Percentiles rank a stretch among this genome's conserved stretches.
Conservation (phyloP, 2,113 vertebrate genomes). For the Catagonus wagneri region DNA sequence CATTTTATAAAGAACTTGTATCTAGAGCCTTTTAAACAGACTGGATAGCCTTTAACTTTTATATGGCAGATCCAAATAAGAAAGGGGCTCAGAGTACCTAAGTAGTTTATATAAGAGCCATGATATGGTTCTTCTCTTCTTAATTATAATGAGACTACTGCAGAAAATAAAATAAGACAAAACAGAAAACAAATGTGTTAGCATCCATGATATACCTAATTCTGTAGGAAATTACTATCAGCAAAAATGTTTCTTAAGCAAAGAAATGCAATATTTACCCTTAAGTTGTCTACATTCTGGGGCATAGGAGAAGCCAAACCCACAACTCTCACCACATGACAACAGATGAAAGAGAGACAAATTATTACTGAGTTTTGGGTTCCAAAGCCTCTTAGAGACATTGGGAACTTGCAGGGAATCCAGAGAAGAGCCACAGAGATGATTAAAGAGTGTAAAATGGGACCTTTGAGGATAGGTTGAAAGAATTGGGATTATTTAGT, state of each 20-base stretch:
- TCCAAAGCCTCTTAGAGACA: constrained; percentile 44
- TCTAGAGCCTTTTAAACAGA: background rate
- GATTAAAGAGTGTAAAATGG: constrained; percentile 70
- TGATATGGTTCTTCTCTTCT: background rate
- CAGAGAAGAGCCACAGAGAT: constrained; percentile 66
- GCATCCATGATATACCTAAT: background rate
- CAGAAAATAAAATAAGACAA: background rate
- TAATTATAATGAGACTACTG: background rate
- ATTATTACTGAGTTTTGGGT: constrained; percentile 67
- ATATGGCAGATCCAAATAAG: background rate
- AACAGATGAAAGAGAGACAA: constrained; percentile 69
- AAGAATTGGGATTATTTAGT: constrained; percentile 45
- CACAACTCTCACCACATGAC: constrained; percentile 48
- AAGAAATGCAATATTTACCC: constrained; percentile 54
- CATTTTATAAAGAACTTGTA: background rate
- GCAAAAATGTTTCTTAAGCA: constrained; percentile 50
- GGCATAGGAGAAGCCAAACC: constrained; percentile 67
- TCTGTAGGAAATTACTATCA: constrained; percentile 22
- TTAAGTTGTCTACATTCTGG: constrained; percentile 56
- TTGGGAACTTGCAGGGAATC: constrained; percentile 28
- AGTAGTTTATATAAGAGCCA: background rate
- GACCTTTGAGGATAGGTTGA: constrained; percentile 35
- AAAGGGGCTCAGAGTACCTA: background rate
- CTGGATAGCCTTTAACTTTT: background rate
- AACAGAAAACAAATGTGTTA: background rate